phyloP scores from a whole-genome alignment of 2,113 vertebrate species.

The Periophthalmus modestus region DNA sequence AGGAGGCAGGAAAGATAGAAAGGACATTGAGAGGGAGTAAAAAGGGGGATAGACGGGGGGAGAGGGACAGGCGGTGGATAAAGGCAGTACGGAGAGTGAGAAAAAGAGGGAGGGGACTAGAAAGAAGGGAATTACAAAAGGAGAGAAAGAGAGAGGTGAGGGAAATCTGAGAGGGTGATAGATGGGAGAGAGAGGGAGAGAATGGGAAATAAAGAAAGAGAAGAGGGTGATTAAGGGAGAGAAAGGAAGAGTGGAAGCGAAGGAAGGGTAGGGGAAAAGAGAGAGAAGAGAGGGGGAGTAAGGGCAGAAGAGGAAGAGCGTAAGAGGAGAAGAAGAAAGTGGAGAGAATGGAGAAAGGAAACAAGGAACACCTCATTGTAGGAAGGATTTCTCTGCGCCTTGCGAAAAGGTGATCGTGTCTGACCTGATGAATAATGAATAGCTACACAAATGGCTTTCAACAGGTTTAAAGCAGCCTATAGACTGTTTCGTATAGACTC shows the following conservation, averaged over 20 bases:
- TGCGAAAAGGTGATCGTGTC: slow-evolving; percentile 50
- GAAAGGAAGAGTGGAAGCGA: background rate
- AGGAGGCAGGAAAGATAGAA: background rate
- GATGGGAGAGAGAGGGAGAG: background rate
- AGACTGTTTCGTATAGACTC: background rate
- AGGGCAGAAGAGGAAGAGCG: background rate
- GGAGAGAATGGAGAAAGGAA: background rate
- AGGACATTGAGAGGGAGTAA: background rate
- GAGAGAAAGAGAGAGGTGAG: too few relatives aligned
- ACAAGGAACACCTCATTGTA: slow-evolving; percentile 6
- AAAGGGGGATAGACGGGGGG: too few relatives aligned
- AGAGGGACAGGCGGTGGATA: too few relatives aligned
- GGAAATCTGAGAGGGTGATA: too few relatives aligned
- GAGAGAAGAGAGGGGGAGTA: background rate
- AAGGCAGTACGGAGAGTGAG: too few relatives aligned
- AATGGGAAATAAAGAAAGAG: background rate
- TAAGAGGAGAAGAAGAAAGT: background rate
- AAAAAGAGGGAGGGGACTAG: too few relatives aligned
- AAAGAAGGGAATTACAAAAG: background rate
- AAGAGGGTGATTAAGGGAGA: background rate
- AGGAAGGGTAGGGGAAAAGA: slow-evolving; percentile 3
- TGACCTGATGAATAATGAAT: slow-evolving; percentile 54
- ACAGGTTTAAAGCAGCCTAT: slow-evolving; percentile 38
- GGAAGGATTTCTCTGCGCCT: slow-evolving; percentile 53
- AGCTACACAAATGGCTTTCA: slow-evolving; percentile 56